Evolutionary conservation across 2,113 vertebrate genomes (phyloP), one percentile per base, ranked within the genome.

Genomic region (Onychostruthus taczanowskii): DNA sequence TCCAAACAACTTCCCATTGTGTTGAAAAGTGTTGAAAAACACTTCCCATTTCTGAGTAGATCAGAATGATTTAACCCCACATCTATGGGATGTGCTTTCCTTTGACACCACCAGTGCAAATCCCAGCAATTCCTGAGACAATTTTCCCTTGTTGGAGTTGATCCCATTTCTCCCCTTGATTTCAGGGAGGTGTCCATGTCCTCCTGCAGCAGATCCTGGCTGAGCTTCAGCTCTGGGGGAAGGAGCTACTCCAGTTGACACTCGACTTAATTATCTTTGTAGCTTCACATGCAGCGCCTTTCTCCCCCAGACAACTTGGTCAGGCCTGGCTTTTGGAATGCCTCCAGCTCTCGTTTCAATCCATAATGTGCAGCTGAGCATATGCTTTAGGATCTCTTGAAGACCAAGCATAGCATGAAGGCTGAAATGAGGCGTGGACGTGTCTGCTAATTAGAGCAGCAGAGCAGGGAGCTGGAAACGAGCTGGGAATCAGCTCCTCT

Each of bases 81-180:
- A 6, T 16, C 15, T 5, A 1, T 1, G 7, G 3, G 8, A 6
- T 16, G 11, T 27, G 23, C 17, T 66, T 70, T 53, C 7, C 16
- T 53, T 35, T 33, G 37, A 46, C 26, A 33, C 23, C 49, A 21
- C 1, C 3, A 55, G 1, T 23, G 28, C 10, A 20, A 46, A 66
- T 35, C 19, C 31, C 56, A 73, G 26, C 16, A 23, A 7, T 17
- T n/a, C 13, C 49, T 13, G 41, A 35, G 73, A 10, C 37, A 26
- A 4, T 21, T 33, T 43, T 0, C 21, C 15, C 8, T 20, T 2
- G 0, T 0, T 37, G 31, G 31, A 67, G 64, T 0, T 13, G n/a
- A 6, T 56, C 10, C 27, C 4, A 1, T 62, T 23, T 37, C 24
- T 64, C 1, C 8, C 24, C 39, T 46, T 19, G 8, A 6, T 49